Base-by-base conservation (phyloP, 2,888 invertebrate genomes). In the Lissocephala sabroskyi region DNA sequence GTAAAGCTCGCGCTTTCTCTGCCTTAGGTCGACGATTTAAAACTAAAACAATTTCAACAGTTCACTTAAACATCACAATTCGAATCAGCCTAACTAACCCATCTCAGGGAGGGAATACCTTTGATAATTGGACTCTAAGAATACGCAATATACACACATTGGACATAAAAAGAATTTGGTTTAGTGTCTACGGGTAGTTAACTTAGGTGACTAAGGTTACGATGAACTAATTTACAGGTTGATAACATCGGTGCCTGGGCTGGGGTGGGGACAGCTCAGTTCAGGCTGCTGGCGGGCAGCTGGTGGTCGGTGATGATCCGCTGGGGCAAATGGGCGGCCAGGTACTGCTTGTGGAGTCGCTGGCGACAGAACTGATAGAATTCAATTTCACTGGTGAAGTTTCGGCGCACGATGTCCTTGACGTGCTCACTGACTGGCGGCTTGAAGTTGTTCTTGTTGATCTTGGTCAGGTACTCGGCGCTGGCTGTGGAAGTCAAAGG, bases 281-380 rank as follows among this genome's bases (percentile, higher is more conserved):
- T 62, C n/a, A n/a, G n/a, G n/a, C n/a, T n/a, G n/a, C n/a, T n/a
- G 14, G 39, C 63, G 5, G 5, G 47, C 10, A 47, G 41, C 11
- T 44, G 45, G 37, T 52, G 55, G 23, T 55, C 62, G 5, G 75
- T 65, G 28, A 79, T 62, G 44, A 80, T 76, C 49, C 68, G 65
- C 10, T 82, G 78, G 1, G 82, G 82, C 46, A 84, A 86, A 76
- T 90, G 87, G 1, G 93, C 86, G 0, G 94, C 94, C 50, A 91
- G 85, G 52, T 92, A 88, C 77, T 96, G 95, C 81, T 90, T 88
- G 77, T 95, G 91, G 13, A 96, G 86, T 73, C 95, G 87, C 80
- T 95, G 95, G 66, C 90, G 90, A 82, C 95, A 95, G 82, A 95
- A 96, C 79, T 95, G 92, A 83, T 95, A 96, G 84, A 96, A 95